Evolutionary conservation across 2,888 invertebrate genomes (phyloP).

Genomic region (Drosophila anceps): DNA sequence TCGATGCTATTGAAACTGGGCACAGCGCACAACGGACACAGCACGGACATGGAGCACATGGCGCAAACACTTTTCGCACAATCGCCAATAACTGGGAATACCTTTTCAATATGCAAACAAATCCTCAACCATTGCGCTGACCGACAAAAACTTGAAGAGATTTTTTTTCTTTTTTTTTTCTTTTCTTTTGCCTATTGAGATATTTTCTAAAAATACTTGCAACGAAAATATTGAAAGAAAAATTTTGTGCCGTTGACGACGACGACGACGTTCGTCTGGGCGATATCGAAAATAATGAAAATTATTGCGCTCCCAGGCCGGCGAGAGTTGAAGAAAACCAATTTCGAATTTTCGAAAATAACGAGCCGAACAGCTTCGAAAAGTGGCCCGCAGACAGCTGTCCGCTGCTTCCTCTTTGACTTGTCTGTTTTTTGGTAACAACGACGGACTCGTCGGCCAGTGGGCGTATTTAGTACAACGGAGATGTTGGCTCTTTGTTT

Average conservation of each 20-base stretch:
- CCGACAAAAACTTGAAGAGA: slow-evolving; percentile 45
- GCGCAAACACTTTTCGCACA: slow-evolving; percentile 8
- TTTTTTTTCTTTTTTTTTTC: slow-evolving; percentile 24
- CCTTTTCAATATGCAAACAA: slow-evolving; percentile 13
- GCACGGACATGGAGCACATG: slow-evolving; percentile 87
- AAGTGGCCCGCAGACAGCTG: slow-evolving; percentile 34
- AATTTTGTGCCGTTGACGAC: slow-evolving; percentile 54
- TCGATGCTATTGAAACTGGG: slow-evolving; percentile 90
- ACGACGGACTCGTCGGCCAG: slow-evolving; percentile 13
- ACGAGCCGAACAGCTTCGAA: slow-evolving; percentile 37
- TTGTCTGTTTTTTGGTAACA: background rate
- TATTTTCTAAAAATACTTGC: slow-evolving; percentile 76
- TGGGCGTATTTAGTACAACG: slow-evolving; percentile 18
- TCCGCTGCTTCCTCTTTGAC: slow-evolving; percentile 7
- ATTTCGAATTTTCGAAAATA: slow-evolving; percentile 53
- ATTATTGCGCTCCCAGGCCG: slow-evolving; percentile 56
- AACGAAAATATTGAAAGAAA: slow-evolving; percentile 73
- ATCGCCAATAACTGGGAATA: background rate
- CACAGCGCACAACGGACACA: slow-evolving; percentile 92
- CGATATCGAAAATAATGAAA: slow-evolving; percentile 71
- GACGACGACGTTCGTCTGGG: slow-evolving; percentile 50
- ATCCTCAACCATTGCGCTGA: slow-evolving; percentile 51
- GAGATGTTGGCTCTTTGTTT: slow-evolving; percentile 31
- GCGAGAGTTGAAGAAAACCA: slow-evolving; percentile 33
- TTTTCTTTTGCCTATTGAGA: slow-evolving; percentile 42